Evolutionary conservation across 2,113 vertebrate species (phyloP), one percentile per base, ranked within the genome.

Genomic region (Tachycineta bicolor): DNA sequence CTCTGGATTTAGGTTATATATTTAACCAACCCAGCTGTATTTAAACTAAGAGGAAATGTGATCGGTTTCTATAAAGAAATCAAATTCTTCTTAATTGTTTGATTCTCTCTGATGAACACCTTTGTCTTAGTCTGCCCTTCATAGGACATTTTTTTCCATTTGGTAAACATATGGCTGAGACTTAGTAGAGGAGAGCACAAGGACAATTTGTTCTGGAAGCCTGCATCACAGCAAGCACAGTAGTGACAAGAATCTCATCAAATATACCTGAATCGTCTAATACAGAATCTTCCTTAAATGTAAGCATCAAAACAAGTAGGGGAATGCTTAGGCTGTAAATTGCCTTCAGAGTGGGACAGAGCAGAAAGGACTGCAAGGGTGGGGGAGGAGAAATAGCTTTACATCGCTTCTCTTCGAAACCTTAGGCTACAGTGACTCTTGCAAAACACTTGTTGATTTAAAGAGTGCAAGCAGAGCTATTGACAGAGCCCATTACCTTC

Each of bases 361-460:
- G 7, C 1, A 37, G 52, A 41, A 53, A 75, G 39, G 12, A 75
- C 62, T 37, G 41, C 50, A 43, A 28, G 39, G 12, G 23, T 12
- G 15, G 15, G 28, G 26, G 26, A 31, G 74, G 16, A 37, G 62
- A 33, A 63, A 15, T 5, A 29, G 41, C 37, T 87, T 70, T 44
- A 50, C 26, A 28, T 47, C 37, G 15, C 64, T 78, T 44, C 9
- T 22, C 89, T 70, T 70, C 18, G 47, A 59, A 81, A 78, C 3
- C 12, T 74, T 28, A 37, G 34, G 64, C 87, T 89, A 19, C 39
- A 39, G 75, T 12, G 69, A 39, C 43, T 93, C 77, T 95, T 91
- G 80, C 67, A 71, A 84, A 93, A 90, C 84, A 75, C 79, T 91
- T 91, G 85, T 82, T 87, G 87, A 68, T 87, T 93, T 91, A 87